Base-by-base conservation (phyloP, 2,113 vertebrate genomes). In the Catharus minimus region DNA sequence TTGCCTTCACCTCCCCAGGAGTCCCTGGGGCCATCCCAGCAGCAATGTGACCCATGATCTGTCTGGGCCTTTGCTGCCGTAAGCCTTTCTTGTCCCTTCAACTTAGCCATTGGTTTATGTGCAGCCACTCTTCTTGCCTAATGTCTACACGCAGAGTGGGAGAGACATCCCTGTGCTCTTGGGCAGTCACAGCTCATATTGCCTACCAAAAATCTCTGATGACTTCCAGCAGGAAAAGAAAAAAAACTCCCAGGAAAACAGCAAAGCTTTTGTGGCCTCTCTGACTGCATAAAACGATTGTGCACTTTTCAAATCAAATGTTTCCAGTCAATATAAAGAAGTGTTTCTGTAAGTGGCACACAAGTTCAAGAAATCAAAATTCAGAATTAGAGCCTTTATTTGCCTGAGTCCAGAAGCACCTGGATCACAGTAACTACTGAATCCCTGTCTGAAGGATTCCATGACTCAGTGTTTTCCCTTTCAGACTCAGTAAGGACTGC, bases 61-160 rank as follows among this genome's bases (percentile, higher is more conserved):
- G 5, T 57, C 75, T 9, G 1, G 41, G 30, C 43, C 52, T 56
- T 50, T 26, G n/a, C 41, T 53, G 53, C 56, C 62, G 73, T 33
- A 5, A 89, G 79, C 26, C 30, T 16, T 77, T 81, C 76, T 18
- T 26, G 19, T 5, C 39, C 57, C 38, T 86, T 71, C 73, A 67
- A 39, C 80, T 88, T 64, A 83, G 65, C 11, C 64, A 69, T 11
- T 19, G 17, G 78, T 75, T 75, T 50, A 78, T 15, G 13, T 2
- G 1, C 80, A 56, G 27, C 30, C 53, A 22, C 23, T 68, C 32
- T 41, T 67, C 62, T 49, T 58, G 32, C 66, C 47, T 43, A 56
- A 52, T 0, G 0, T 24, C 55, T n/a, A 20, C 22, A 22, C 1
- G 5, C 15, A 4, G 27, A 46, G 55, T 3, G 2, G 18, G 9